Evolutionary conservation across 2,888 invertebrate species (phyloP).

Genomic region (Drosophila eohydei): DNA sequence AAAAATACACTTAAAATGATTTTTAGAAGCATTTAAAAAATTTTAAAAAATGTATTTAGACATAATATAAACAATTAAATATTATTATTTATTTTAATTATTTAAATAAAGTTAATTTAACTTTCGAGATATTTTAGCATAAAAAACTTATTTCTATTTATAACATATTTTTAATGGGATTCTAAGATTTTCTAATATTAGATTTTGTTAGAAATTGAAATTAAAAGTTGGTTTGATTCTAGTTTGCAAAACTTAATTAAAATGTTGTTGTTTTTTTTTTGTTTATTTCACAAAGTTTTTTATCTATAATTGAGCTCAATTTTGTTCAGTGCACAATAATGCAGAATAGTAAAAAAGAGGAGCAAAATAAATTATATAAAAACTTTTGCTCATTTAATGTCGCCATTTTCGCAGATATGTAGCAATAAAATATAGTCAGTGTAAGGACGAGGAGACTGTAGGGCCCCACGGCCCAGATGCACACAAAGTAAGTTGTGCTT

Average conservation of each 20-base stretch:
- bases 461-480: not conserved
- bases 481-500: not conserved
- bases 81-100: not conserved
- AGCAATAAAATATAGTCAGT: conserved; percentile 51
- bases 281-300: too few relatives aligned
- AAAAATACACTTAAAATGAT: not conserved
- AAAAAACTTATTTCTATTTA: too few relatives aligned
- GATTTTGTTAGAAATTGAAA: too few relatives aligned
- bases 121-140: too few relatives aligned
- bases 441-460: not conserved
- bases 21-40: too few relatives aligned
- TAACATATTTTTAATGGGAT: too few relatives aligned
- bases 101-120: not conserved
- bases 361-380: conserved; percentile 67
- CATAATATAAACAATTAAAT: not conserved
- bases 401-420: conserved; percentile 65
- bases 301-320: not conserved
- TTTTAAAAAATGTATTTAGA: too few relatives aligned
- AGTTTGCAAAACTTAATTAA: too few relatives aligned
- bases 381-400: conserved; percentile 76
- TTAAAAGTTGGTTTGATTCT: too few relatives aligned
- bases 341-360: conserved; percentile 22
- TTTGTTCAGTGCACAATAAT: conserved; percentile 47
- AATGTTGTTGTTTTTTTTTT: too few relatives aligned
- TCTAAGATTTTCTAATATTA: too few relatives aligned